phyloP scores from a whole-genome alignment of 1,140 invertebrate genomes.

The Piezodorus guildinii region DNA sequence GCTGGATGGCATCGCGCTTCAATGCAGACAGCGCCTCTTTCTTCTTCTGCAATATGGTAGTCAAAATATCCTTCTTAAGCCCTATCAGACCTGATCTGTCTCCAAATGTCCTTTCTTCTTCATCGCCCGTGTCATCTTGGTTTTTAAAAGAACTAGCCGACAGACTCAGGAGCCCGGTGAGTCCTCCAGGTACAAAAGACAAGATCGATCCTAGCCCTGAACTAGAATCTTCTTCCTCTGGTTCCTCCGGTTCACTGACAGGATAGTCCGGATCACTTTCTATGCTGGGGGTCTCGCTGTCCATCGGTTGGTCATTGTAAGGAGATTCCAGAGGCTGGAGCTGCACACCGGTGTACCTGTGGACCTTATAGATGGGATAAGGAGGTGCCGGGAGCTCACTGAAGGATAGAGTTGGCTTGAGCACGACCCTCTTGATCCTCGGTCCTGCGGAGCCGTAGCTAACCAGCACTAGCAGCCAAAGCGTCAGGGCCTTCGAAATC shows the following conservation, averaged over 20 bases:
- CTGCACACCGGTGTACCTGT: conserved; percentile 31
- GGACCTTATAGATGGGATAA: conserved; percentile 31
- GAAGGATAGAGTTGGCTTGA: not conserved
- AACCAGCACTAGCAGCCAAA: no score
- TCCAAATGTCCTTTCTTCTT: not conserved
- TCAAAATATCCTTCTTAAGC: not conserved
- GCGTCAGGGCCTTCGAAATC: not conserved
- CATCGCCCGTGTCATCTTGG: not conserved
- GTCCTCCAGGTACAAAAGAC: not conserved
- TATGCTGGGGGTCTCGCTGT: not conserved
- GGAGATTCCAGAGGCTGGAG: conserved; percentile 26
- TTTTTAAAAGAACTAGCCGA: not conserved
- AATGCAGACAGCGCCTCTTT: not conserved
- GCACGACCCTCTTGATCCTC: not conserved
- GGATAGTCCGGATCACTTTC: not conserved
- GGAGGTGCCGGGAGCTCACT: not conserved
- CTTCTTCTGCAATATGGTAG: not conserved
- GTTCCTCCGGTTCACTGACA: not conserved
- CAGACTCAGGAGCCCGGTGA: not conserved
- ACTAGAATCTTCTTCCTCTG: not conserved
- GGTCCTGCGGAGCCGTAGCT: not conserved
- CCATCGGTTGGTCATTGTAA: not conserved
- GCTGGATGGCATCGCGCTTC: not conserved
- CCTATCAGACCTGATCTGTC: not conserved
- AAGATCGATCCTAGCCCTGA: not conserved